Percentiles rank a stretch among this genome's conserved stretches.
phyloP scores from a whole-genome alignment of 2,113 vertebrate species.

The Erinaceus europaeus region DNA sequence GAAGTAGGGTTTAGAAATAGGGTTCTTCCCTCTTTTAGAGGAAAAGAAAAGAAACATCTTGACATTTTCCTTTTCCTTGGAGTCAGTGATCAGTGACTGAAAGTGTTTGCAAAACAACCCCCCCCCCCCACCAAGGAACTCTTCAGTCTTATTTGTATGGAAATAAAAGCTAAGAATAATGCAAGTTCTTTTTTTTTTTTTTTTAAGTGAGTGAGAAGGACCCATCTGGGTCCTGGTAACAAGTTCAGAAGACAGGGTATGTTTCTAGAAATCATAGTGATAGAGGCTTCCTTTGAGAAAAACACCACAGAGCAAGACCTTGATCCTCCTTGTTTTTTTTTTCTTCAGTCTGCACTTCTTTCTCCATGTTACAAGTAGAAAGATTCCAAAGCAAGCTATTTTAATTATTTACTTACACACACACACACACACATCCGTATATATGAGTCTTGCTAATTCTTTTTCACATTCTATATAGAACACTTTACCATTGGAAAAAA shows the following conservation, averaged over 20 bases:
- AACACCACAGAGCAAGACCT: background rate
- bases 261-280: background rate
- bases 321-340: background rate
- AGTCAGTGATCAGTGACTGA: background rate
- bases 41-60: background rate
- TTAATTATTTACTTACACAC: background rate
- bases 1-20: background rate
- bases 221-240: background rate
- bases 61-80: background rate
- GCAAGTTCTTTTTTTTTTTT: background rate
- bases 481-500: background rate
- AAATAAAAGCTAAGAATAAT: conserved; percentile 6
- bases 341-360: background rate
- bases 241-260: background rate
- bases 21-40: background rate
- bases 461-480: background rate
- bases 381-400: too few species aligned
- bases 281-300: conserved; percentile 15
- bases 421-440: background rate
- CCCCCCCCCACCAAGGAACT: background rate
- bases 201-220: background rate
- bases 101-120: background rate
- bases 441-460: background rate
- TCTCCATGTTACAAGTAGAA: too few species aligned
- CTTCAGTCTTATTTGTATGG: background rate